Conservation (phyloP, 2,888 invertebrate species). For the Ornithoptera alexandrae region DNA sequence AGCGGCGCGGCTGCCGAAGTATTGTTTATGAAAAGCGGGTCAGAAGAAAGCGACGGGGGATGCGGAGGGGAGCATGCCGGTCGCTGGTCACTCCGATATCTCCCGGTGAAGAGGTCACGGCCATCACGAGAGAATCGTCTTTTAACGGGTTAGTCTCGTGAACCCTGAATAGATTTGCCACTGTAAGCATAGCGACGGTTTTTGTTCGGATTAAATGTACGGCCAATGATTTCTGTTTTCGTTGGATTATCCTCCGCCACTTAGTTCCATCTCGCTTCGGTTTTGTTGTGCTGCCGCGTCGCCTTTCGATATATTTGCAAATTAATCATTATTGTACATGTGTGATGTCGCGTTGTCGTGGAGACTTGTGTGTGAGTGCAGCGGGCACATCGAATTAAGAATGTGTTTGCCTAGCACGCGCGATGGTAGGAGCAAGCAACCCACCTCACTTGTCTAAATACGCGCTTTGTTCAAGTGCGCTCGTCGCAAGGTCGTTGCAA, state of each 20-base stretch:
- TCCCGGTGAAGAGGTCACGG: constrained; percentile 74
- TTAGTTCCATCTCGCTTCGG: constrained; percentile 46
- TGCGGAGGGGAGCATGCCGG: constrained; percentile 47
- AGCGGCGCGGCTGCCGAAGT: constrained; percentile 62
- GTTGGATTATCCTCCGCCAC: constrained; percentile 41
- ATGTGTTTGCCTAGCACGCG: constrained; percentile 64
- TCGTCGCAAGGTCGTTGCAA: constrained; percentile 58
- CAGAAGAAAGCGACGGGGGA: constrained; percentile 73
- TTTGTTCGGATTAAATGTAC: constrained; percentile 55
- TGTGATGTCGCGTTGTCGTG: constrained; percentile 12
- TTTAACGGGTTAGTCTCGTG: constrained; percentile 43
- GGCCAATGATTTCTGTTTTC: constrained; percentile 67
- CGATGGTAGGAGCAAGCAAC: constrained; percentile 37
- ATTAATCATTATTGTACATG: constrained; percentile 13
- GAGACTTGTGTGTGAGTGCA: constrained; percentile 33
- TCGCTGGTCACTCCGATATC: constrained; percentile 69
- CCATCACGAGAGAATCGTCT: constrained; percentile 60
- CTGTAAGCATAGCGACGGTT: constrained; percentile 59
- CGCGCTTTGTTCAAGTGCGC: constrained; percentile 59
- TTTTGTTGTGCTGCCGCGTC: constrained; percentile 30
- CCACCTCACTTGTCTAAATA: constrained; percentile 51
- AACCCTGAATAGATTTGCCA: constrained; percentile 36
- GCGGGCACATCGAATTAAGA: constrained; percentile 62
- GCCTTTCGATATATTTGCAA: constrained; percentile 27
- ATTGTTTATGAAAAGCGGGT: constrained; percentile 79